Conservation (phyloP, 2,888 invertebrate genomes). For the Eupeodes latifasciatus region DNA sequence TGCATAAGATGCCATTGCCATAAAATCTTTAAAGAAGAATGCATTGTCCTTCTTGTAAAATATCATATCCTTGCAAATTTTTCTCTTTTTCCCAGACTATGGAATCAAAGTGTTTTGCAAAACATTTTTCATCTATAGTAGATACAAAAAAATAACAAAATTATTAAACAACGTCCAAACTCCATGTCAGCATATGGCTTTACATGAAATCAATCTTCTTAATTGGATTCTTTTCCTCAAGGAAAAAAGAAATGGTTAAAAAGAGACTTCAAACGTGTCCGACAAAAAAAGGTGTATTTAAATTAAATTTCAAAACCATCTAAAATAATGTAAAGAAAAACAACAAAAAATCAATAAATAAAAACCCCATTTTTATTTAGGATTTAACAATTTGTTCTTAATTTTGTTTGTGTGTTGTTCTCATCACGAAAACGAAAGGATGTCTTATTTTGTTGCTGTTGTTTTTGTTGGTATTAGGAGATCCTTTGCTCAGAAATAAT, state of each 20-base stretch:
- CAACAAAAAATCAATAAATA: conserved; percentile 2
- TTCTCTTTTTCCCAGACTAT: not conserved
- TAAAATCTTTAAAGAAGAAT: no score
- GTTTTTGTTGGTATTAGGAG: not conserved
- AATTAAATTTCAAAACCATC: conserved; percentile 22
- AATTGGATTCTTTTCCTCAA: conserved; percentile 6
- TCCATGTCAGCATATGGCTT: conserved; percentile 32
- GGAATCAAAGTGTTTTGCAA: not conserved
- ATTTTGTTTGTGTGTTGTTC: not conserved
- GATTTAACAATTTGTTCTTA: conserved; percentile 6
- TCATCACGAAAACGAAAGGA: not conserved
- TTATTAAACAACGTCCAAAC: not conserved
- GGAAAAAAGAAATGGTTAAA: not conserved
- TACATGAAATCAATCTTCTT: conserved; percentile 28
- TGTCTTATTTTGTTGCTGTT: no score
- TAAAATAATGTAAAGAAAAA: not conserved
- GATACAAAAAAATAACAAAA: not conserved
- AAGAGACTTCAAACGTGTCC: not conserved
- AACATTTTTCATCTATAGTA: not conserved
- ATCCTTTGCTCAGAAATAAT: not conserved
- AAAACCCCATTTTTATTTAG: not conserved
- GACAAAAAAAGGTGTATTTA: conserved; percentile 24
- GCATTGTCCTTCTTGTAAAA: no score
- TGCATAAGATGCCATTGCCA: no score
- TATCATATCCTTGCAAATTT: not conserved